phyloP scores from a whole-genome alignment of 2,888 invertebrate species.

The Gymnocheta viridis region DNA sequence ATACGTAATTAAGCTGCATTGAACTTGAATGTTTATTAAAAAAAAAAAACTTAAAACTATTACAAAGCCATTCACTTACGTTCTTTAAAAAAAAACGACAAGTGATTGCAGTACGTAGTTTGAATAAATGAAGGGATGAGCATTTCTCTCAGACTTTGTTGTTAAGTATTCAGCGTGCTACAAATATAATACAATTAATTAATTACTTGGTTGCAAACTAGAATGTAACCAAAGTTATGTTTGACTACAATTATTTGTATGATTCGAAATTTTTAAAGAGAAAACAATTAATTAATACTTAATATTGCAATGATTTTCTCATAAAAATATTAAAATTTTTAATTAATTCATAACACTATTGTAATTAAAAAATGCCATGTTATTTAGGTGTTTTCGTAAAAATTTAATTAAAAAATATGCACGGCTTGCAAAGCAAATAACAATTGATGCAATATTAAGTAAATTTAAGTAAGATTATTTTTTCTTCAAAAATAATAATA shows the following conservation, averaged over 20 bases:
- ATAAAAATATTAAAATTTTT: not conserved
- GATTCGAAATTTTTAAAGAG: not conserved
- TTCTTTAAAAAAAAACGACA: conserved; percentile 13
- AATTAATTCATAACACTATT: not conserved
- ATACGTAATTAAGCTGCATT: conserved; percentile 39
- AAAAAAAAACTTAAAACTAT: conserved; percentile 6
- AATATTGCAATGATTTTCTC: not conserved
- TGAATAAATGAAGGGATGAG: conserved; percentile 33
- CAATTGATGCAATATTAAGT: too few relatives aligned
- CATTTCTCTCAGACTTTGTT: conserved; percentile 8
- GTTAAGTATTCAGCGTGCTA: conserved; percentile 12
- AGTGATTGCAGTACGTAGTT: not conserved
- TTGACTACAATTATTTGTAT: not conserved
- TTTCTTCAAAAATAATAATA: too few relatives aligned
- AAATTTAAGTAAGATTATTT: too few relatives aligned
- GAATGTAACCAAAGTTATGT: not conserved
- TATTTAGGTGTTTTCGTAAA: too few relatives aligned
- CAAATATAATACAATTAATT: not conserved
- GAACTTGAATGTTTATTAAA: conserved; percentile 37
- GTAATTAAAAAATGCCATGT: not conserved
- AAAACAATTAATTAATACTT: not conserved
- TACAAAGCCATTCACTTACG: conserved; percentile 38
- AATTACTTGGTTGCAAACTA: too few relatives aligned
- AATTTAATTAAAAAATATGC: too few relatives aligned
- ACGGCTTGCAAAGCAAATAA: not conserved